Evolutionary conservation across 2,797 vertebrate genomes (phyloP).

Genomic region (Spinus pinus): DNA sequence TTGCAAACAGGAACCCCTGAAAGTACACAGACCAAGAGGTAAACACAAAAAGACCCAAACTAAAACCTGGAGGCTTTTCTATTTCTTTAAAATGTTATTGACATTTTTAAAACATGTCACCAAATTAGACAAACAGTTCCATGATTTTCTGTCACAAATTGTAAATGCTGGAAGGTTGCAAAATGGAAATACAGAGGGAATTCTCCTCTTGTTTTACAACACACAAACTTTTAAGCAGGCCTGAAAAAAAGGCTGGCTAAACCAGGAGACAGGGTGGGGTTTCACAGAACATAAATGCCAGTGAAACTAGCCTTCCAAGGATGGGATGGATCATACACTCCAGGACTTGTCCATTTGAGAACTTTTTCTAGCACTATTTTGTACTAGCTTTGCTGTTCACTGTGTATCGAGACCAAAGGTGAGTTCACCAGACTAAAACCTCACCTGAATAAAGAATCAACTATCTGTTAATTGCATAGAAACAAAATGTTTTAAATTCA

Average conservation of each 20-base stretch:
- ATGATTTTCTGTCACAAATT: not conserved
- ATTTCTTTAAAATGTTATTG: not conserved
- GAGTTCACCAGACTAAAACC: not conserved
- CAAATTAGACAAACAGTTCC: not conserved
- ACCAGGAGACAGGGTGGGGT: not conserved
- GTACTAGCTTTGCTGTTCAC: not conserved
- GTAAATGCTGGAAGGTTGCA: not conserved
- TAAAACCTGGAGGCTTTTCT: not conserved
- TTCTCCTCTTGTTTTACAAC: not conserved
- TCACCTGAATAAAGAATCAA: not conserved
- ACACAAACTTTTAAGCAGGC: not conserved
- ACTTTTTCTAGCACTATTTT: not conserved
- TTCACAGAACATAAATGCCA: not conserved
- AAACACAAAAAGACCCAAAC: not conserved
- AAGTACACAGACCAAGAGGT: not conserved
- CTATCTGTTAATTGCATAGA: not conserved
- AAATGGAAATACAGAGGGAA: not conserved
- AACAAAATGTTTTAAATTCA: not conserved
- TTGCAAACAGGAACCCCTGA: not conserved
- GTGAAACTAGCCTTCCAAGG: not conserved
- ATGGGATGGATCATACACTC: not conserved
- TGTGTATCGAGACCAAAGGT: not conserved
- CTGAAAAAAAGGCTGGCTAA: not conserved
- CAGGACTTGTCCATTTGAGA: not conserved
- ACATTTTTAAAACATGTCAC: not conserved